Evolutionary conservation across 2,113 vertebrate genomes (phyloP).

Genomic region (Cavia aperea): DNA sequence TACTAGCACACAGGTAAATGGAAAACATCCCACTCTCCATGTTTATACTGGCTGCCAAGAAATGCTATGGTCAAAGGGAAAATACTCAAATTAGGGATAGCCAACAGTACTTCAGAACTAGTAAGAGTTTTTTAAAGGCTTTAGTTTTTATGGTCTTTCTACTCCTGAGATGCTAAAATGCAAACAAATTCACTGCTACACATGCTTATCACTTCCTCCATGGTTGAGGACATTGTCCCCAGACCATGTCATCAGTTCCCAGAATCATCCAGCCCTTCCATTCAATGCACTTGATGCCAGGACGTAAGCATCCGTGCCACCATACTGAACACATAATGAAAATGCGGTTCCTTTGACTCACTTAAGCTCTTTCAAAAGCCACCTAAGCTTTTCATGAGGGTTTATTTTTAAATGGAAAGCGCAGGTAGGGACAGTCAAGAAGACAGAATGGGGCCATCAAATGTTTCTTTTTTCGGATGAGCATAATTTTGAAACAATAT

Average conservation of each 20-base stretch:
- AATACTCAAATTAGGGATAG: background rate
- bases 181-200: background rate
- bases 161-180: background rate
- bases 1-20: background rate
- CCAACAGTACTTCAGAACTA: background rate
- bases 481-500: slow-evolving; percentile 24
- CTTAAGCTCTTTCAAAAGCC: background rate
- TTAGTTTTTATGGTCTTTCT: background rate
- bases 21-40: background rate
- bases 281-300: background rate
- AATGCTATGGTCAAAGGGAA: background rate
- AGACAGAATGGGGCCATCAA: background rate
- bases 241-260: background rate
- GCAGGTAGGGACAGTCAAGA: slow-evolving; percentile 9
- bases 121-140: background rate
- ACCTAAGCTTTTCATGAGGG: background rate
- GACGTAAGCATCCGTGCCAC: background rate
- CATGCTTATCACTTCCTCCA: background rate
- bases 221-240: background rate
- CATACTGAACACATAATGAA: background rate
- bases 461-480: background rate
- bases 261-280: background rate
- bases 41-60: background rate
- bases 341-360: background rate
- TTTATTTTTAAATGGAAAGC: slow-evolving; percentile 36